Evolutionary conservation across 1,140 invertebrate genomes (phyloP).

Genomic region (Pseudomyrmex gracilis): DNA sequence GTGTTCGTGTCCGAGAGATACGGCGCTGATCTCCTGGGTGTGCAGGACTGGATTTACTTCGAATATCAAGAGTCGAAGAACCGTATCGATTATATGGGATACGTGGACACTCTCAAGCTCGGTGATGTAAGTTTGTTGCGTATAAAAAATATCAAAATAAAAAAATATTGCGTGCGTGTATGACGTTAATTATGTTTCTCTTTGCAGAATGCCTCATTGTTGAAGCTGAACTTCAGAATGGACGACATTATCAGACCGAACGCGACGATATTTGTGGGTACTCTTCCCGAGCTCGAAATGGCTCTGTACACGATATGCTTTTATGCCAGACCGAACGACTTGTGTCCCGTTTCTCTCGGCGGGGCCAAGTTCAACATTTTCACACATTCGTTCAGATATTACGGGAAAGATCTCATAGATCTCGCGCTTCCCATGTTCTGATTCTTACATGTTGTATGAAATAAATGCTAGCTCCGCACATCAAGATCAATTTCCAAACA

Average conservation of each 20-base stretch:
- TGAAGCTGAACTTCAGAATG: constrained; percentile 93
- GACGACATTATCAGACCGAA: constrained; percentile 91
- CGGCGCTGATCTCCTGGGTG: constrained; percentile 88
- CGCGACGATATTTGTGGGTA: constrained; percentile 94
- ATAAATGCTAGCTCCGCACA: background rate
- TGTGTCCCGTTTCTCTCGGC: constrained; percentile 90
- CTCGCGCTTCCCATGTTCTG: constrained; percentile 90
- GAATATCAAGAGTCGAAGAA: constrained; percentile 88
- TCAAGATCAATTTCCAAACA: background rate
- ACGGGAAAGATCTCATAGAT: constrained; percentile 91
- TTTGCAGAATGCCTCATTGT: constrained; percentile 87
- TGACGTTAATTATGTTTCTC: constrained; percentile 60
- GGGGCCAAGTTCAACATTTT: constrained; percentile 89
- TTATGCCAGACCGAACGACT: constrained; percentile 89
- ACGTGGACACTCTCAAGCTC: constrained; percentile 89
- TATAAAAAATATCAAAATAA: background rate
- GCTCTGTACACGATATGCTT: constrained; percentile 95
- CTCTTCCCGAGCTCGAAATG: constrained; percentile 96
- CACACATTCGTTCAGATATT: constrained; percentile 90
- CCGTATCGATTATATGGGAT: constrained; percentile 92
- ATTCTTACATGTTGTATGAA: constrained; percentile 32
- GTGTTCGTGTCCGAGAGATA: constrained; percentile 94
- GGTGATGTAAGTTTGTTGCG: constrained; percentile 88
- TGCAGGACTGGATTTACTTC: constrained; percentile 96
- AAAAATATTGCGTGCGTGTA: background rate